phyloP scores from a whole-genome alignment of 2,888 invertebrate species.

The Osmoderma eremita region DNA sequence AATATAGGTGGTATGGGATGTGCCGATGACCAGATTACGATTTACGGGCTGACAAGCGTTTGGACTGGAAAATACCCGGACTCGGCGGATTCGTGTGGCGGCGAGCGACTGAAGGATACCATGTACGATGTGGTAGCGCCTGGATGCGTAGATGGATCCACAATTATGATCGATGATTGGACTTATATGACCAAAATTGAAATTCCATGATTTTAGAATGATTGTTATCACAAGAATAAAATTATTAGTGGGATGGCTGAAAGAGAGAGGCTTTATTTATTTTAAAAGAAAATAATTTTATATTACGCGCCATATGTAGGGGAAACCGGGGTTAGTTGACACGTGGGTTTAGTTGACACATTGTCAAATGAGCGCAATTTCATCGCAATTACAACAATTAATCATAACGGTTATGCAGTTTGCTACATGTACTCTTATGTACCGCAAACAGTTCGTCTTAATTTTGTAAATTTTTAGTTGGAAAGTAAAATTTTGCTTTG shows the following conservation, averaged over 20 bases:
- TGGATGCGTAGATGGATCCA: slow-evolving; percentile 45
- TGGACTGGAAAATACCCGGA: slow-evolving; percentile 45
- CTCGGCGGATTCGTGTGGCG: slow-evolving; percentile 24
- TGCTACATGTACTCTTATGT: no score
- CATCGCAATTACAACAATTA: no score
- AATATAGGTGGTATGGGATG: slow-evolving; percentile 36
- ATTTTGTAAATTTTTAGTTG: no score
- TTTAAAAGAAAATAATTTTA: no score
- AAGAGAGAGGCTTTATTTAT: neutral
- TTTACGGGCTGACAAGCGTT: slow-evolving; percentile 24
- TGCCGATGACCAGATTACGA: slow-evolving; percentile 27
- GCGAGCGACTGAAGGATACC: slow-evolving; percentile 39
- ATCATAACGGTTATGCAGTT: no score
- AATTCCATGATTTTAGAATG: slow-evolving; percentile 32
- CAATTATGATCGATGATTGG: slow-evolving; percentile 46
- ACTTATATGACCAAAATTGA: slow-evolving; percentile 44
- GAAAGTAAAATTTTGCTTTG: no score
- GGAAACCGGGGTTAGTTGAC: no score
- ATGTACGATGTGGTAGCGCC: slow-evolving; percentile 43
- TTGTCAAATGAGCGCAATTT: no score
- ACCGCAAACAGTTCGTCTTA: no score
- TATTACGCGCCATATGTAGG: no score
- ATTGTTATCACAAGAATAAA: slow-evolving; percentile 8
- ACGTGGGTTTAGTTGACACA: no score
- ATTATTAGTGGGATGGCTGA: neutral